Conservation (phyloP, 2,888 invertebrate species). For the Colostygia pectinataria region DNA sequence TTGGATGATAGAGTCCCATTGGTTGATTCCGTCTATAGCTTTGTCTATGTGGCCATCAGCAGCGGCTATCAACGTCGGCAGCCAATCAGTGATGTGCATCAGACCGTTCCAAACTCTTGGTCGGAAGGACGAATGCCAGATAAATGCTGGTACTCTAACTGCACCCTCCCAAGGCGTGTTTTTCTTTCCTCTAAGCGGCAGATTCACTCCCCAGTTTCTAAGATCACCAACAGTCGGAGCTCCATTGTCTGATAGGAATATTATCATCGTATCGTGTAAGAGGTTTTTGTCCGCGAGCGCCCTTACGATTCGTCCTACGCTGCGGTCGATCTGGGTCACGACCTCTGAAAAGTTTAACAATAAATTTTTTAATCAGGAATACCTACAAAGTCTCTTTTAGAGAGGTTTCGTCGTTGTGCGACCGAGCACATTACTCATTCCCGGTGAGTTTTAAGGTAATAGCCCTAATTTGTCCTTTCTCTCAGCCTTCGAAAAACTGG, state of each 20-base stretch:
- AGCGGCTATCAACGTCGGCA: conserved; percentile 86
- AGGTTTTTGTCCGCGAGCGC: conserved; percentile 86
- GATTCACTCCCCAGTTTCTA: conserved; percentile 89
- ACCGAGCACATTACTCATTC: conserved; percentile 14
- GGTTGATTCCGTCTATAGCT: conserved; percentile 86
- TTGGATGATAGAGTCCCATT: conserved; percentile 85
- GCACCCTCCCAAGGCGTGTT: conserved; percentile 93
- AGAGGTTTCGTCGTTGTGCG: conserved; percentile 9
- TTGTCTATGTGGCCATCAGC: conserved; percentile 57
- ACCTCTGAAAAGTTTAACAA: conserved; percentile 66
- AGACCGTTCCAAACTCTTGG: conserved; percentile 84
- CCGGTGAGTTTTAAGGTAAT: conserved; percentile 18
- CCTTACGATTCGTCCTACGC: conserved; percentile 89
- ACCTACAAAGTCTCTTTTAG: neutral
- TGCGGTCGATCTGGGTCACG: conserved; percentile 90
- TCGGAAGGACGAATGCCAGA: conserved; percentile 85
- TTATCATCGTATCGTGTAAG: conserved; percentile 91
- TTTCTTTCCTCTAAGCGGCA: conserved; percentile 92
- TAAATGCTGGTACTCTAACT: conserved; percentile 88
- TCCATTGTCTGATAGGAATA: conserved; percentile 96
- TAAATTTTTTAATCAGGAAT: conserved; percentile 16
- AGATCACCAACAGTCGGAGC: conserved; percentile 90
- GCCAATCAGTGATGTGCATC: conserved; percentile 92
- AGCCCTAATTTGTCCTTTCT: conserved; percentile 26
- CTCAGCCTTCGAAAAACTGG: conserved; percentile 29